Evolutionary conservation across 1,140 invertebrate species (phyloP).

Genomic region (Habropoda laboriosa): DNA sequence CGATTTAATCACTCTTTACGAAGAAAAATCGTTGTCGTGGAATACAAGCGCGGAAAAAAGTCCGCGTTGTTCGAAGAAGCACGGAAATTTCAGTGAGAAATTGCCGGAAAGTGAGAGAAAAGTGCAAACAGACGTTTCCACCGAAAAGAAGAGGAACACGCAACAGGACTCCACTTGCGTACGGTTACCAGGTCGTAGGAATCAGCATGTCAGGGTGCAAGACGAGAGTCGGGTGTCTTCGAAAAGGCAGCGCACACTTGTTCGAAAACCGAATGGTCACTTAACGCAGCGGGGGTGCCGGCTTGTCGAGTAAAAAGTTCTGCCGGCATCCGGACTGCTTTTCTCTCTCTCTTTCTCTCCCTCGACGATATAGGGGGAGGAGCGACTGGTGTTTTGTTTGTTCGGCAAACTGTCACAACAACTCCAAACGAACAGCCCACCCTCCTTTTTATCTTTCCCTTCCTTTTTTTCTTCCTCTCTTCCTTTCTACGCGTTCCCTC

Average conservation of each 20-base stretch:
- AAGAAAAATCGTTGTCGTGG: too few relatives aligned
- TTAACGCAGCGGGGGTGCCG: conserved; percentile 68
- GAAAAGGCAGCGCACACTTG: conserved; percentile 44
- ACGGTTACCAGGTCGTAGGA: background rate
- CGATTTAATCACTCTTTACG: too few relatives aligned
- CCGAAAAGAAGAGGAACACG: too few relatives aligned
- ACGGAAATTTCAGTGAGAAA: too few relatives aligned
- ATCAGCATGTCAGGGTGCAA: background rate
- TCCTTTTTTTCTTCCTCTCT: background rate
- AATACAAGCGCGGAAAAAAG: too few relatives aligned
- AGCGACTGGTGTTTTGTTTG: conserved; percentile 70
- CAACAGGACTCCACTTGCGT: conserved; percentile 2
- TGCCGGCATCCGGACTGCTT: conserved; percentile 44
- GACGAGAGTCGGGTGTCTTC: conserved; percentile 46
- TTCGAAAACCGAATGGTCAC: conserved; percentile 69
- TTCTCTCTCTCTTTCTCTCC: background rate
- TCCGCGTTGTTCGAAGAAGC: too few relatives aligned
- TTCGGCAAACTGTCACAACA: conserved; percentile 77
- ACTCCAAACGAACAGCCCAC: conserved; percentile 57
- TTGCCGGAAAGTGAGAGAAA: too few relatives aligned
- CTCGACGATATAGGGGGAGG: conserved; percentile 8
- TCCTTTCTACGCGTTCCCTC: background rate
- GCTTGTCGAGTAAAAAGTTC: conserved; percentile 47
- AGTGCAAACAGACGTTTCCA: too few relatives aligned
- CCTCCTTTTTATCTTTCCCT: conserved; percentile 21